Conservation (phyloP, 2,888 invertebrate species). For the Stenurella melanura region DNA sequence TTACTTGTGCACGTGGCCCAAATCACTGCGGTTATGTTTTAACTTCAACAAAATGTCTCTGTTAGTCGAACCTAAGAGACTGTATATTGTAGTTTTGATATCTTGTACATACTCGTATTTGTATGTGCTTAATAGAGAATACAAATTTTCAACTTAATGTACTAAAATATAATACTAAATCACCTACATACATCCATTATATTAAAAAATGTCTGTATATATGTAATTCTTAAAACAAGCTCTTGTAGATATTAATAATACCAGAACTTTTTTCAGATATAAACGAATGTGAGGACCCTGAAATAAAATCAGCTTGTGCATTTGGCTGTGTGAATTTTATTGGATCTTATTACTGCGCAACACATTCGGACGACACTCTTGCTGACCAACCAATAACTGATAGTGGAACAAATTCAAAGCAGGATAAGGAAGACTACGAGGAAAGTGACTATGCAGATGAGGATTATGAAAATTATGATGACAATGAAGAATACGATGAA, state of each 20-base stretch:
- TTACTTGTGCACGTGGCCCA: too few species aligned
- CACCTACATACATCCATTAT: too few species aligned
- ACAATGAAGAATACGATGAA: slow-evolving; percentile 41
- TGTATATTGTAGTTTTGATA: too few species aligned
- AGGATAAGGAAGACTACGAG: slow-evolving; percentile 56
- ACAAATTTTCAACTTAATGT: too few species aligned
- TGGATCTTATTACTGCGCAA: slow-evolving; percentile 77
- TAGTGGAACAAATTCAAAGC: slow-evolving; percentile 41
- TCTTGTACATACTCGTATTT: too few species aligned
- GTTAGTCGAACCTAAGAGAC: too few species aligned
- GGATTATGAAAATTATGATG: slow-evolving; percentile 54
- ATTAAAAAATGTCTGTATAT: too few species aligned
- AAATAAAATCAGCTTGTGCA: slow-evolving; percentile 70
- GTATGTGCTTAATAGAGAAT: too few species aligned
- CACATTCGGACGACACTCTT: slow-evolving; percentile 39
- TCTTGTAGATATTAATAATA: slow-evolving; percentile 7
- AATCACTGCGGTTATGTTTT: too few species aligned
- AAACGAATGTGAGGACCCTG: slow-evolving; percentile 78
- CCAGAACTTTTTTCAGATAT: slow-evolving; percentile 73
- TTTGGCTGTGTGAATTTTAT: slow-evolving; percentile 79
- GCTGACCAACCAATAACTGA: slow-evolving; percentile 54
- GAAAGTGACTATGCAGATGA: slow-evolving; percentile 48
- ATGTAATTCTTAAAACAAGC: not conserved
- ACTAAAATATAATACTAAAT: too few species aligned
- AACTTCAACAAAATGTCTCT: too few species aligned